A percentile compares a stretch with the other conserved stretches of the same genome.
Conservation (phyloP, 2,888 invertebrate species). For the Oithona nana region DNA sequence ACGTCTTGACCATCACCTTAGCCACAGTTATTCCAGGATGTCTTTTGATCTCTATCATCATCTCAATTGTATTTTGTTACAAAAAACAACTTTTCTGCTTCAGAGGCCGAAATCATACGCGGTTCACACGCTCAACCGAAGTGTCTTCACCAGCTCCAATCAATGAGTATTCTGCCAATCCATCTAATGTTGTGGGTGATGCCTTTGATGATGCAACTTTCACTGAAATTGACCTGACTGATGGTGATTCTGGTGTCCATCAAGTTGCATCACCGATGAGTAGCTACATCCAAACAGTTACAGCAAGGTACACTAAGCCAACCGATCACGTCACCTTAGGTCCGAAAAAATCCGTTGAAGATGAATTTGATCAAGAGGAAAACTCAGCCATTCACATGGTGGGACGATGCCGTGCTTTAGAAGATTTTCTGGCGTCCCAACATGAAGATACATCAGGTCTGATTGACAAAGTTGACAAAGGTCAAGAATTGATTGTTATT, state of each 20-base stretch:
- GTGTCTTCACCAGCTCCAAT: background rate
- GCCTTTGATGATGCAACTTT: background rate
- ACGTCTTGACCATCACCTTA: too few species aligned
- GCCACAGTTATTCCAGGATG: too few species aligned
- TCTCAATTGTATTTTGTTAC: too few species aligned
- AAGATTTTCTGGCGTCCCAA: background rate
- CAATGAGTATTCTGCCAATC: too few species aligned
- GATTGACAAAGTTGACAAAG: background rate
- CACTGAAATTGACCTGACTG: background rate
- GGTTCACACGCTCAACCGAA: background rate
- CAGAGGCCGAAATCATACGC: background rate
- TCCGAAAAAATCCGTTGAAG: background rate
- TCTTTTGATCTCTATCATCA: too few species aligned
- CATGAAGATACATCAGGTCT: background rate
- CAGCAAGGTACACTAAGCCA: too few species aligned
- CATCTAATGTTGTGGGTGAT: too few species aligned
- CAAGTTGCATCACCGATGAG: too few species aligned
- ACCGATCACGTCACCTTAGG: background rate
- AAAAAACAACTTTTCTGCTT: background rate
- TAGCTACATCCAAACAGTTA: too few species aligned
- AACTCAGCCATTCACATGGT: too few species aligned
- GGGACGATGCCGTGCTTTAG: background rate
- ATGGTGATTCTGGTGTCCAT: too few species aligned
- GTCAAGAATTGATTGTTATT: background rate
- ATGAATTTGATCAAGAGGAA: background rate